A percentile compares a stretch with the other conserved stretches of the same genome.
Conservation (phyloP, 2,113 vertebrate species). For the Pangasianodon hypophthalmus region DNA sequence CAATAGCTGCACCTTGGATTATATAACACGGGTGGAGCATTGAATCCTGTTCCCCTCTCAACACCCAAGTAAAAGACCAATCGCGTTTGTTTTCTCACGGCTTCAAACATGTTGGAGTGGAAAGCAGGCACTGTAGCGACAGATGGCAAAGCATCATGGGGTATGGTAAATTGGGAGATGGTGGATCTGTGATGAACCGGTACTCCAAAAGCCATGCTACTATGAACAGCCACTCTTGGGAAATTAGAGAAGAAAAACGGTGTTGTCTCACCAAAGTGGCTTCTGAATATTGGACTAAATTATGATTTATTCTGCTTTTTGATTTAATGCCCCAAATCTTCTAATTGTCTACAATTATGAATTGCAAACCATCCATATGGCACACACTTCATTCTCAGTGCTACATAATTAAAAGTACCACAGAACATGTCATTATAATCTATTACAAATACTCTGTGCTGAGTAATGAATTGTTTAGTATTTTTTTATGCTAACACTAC, state of each 20-base stretch:
- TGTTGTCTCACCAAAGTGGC: background rate
- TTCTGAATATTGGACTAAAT: background rate
- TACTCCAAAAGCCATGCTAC: conserved; percentile 57
- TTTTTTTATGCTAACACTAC: background rate
- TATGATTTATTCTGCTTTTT: conserved; percentile 1
- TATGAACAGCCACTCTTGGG: conserved; percentile 22
- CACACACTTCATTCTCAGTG: background rate
- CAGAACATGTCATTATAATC: background rate
- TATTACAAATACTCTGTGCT: background rate
- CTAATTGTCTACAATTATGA: conserved; percentile 5
- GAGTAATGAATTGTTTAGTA: background rate
- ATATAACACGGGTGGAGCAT: conserved; percentile 40
- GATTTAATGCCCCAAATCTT: conserved; percentile 15
- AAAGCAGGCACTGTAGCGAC: conserved; percentile 68
- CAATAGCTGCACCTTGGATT: background rate
- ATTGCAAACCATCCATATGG: conserved; percentile 11
- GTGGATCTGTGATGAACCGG: conserved; percentile 57
- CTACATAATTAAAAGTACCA: conserved; percentile 2
- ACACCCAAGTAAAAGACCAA: conserved; percentile 10
- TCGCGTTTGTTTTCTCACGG: conserved; percentile 66
- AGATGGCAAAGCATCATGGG: conserved; percentile 80
- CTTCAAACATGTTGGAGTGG: conserved; percentile 73
- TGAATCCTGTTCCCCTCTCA: background rate
- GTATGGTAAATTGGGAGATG: conserved; percentile 72
- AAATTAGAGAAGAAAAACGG: conserved; percentile 14